Evolutionary conservation across 1,140 invertebrate genomes (phyloP).

Genomic region (Drosophila kikkawai): DNA sequence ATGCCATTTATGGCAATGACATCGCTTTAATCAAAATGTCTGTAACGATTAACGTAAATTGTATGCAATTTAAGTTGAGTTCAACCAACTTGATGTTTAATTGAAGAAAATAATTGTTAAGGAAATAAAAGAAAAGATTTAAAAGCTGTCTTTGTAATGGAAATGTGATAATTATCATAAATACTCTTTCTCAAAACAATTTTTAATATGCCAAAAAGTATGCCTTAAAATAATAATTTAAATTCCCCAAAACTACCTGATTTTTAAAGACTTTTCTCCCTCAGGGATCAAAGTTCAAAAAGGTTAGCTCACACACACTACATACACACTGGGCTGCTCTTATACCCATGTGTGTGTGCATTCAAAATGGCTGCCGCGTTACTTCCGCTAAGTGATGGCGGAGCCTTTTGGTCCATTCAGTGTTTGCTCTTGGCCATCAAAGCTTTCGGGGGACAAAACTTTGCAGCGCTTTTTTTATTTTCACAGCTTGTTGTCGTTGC

Average conservation of each 20-base stretch:
- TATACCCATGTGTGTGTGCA: conserved; percentile 13
- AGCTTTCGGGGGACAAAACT: conserved; percentile 48
- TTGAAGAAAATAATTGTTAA: neutral
- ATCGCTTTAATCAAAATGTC: conserved; percentile 30
- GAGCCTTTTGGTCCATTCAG: conserved; percentile 49
- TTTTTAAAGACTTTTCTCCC: neutral
- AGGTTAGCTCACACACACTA: conserved; percentile 2
- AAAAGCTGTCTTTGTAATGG: no score
- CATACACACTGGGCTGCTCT: neutral
- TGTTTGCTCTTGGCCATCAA: conserved; percentile 64
- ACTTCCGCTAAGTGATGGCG: conserved; percentile 47
- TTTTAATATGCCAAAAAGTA: neutral
- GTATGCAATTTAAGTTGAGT: neutral
- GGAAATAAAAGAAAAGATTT: neutral
- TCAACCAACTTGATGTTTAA: neutral
- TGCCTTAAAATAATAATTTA: neutral
- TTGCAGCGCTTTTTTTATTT: conserved; percentile 17
- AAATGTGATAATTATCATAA: neutral
- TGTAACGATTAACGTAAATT: neutral
- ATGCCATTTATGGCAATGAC: conserved; percentile 43
- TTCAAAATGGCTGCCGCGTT: conserved; percentile 50
- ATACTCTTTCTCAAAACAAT: neutral
- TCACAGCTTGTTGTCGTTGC: conserved; percentile 30
- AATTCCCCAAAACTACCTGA: neutral
- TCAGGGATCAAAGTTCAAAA: conserved; percentile 43